Conservation (phyloP, 2,113 vertebrate genomes). For the Brachionichthys hirsutus region DNA sequence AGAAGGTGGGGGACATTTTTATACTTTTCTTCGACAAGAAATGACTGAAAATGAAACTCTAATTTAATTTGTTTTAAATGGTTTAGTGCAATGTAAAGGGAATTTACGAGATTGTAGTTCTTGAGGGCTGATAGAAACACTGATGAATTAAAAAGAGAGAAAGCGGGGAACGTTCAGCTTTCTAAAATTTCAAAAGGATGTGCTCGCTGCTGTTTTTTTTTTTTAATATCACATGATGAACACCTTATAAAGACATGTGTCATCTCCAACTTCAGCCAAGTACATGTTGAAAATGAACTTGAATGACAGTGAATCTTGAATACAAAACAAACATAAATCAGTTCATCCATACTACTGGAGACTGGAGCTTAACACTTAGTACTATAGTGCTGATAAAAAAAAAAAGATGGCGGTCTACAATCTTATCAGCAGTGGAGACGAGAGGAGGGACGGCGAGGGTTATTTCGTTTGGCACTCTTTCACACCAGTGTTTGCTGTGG, state of each 20-base stretch:
- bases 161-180: not conserved
- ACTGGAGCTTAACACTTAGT: conserved; percentile 29
- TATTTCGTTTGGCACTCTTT: conserved; percentile 68
- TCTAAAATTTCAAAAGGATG: conserved; percentile 2
- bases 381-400: conserved; percentile 37
- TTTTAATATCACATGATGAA: not conserved
- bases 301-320: not conserved
- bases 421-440: conserved; percentile 57
- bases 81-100: not conserved
- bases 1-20: conserved; percentile 49
- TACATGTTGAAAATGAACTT: not conserved
- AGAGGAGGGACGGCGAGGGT: conserved; percentile 40
- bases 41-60: conserved; percentile 51
- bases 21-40: conserved; percentile 16
- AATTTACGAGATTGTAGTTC: conserved; percentile 1
- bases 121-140: not conserved
- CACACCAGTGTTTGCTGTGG: conserved; percentile 47
- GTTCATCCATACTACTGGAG: conserved; percentile 8
- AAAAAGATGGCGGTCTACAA: conserved; percentile 33
- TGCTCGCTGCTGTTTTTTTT: not conserved
- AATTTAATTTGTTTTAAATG: conserved; percentile 21
- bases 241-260: not conserved
- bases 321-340: not conserved
- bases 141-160: not conserved
- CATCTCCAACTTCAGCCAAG: not conserved